Percentiles rank a stretch among this genome's conserved stretches.
These are phyloP conservation scores for Athalia rosae DNA, from an alignment of 2,888 invertebrate species.

Conservation along the genomic window DNA sequence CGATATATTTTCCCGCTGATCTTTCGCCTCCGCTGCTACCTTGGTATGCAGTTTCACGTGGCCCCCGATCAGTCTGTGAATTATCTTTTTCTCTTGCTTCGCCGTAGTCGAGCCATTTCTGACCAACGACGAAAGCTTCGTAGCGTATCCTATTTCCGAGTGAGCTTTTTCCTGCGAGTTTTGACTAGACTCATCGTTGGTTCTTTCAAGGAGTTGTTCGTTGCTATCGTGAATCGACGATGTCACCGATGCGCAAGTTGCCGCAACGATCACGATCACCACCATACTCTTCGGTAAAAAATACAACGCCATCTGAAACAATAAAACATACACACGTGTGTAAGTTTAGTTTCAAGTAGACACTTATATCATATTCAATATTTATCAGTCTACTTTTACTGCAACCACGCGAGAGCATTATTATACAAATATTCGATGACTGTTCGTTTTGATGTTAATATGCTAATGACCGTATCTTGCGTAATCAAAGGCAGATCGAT, in stretches of 20 bases:
- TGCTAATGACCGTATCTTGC: slow-evolving; percentile 29
- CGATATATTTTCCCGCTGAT: slow-evolving; percentile 30
- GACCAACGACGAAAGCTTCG: slow-evolving; percentile 46
- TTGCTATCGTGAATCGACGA: slow-evolving; percentile 12
- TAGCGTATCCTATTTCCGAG: neutral
- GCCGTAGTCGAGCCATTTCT: slow-evolving; percentile 57
- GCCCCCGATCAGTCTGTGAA: slow-evolving; percentile 82
- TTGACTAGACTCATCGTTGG: slow-evolving; percentile 28
- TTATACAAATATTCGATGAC: slow-evolving; percentile 10
- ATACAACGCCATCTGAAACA: slow-evolving; percentile 60
- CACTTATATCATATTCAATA: neutral
- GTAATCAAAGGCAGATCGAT: slow-evolving; percentile 17
- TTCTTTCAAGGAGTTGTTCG: slow-evolving; percentile 1
- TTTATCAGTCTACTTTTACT: neutral
- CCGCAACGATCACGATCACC: slow-evolving; percentile 52
- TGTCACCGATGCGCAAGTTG: slow-evolving; percentile 18
- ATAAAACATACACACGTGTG: slow-evolving; percentile 5
- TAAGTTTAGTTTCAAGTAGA: neutral
- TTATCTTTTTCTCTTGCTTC: slow-evolving; percentile 76
- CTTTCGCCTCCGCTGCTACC: slow-evolving; percentile 24
- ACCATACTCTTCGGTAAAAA: slow-evolving; percentile 53
- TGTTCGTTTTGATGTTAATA: slow-evolving; percentile 1
- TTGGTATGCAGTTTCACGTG: slow-evolving; percentile 75
- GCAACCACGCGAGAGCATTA: neutral
- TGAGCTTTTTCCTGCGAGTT: neutral